Evolutionary conservation across 2,888 invertebrate genomes (phyloP).

Genomic region (Ophonus ardosiacus): DNA sequence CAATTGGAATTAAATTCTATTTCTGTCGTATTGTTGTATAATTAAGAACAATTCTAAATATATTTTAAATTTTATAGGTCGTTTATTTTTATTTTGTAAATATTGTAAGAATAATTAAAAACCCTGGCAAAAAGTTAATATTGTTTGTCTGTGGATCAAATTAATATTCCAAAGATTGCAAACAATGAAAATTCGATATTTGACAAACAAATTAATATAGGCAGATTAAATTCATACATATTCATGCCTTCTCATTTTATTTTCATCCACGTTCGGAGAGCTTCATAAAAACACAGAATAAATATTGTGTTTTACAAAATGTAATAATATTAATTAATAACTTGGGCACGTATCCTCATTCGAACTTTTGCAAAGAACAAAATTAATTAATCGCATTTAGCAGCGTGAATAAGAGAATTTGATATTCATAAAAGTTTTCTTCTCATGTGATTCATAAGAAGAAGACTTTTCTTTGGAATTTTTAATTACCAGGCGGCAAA

Average conservation of each 20-base stretch:
- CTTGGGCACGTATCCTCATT: neutral
- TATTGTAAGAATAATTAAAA: constrained; percentile 11
- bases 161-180: constrained; percentile 40
- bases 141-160: constrained; percentile 14
- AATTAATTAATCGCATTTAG: constrained; percentile 38
- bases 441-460: constrained; percentile 50
- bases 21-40: neutral
- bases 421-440: constrained; percentile 52
- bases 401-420: constrained; percentile 31
- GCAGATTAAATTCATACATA: constrained; percentile 36
- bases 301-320: constrained; percentile 3
- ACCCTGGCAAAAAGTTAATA: constrained; percentile 18
- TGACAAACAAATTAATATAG: constrained; percentile 33
- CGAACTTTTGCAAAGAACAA: constrained; percentile 9
- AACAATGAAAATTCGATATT: constrained; percentile 44
- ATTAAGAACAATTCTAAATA: neutral
- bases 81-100: neutral
- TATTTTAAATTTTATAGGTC: neutral
- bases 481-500: constrained; percentile 44
- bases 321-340: constrained; percentile 14
- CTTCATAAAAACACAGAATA: constrained; percentile 20
- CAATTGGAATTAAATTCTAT: too few relatives aligned
- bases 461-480: constrained; percentile 31
- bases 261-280: constrained; percentile 17
- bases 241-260: constrained; percentile 28